Conservation (phyloP, 2,113 vertebrate species). For the Odobenus rosmarus region DNA sequence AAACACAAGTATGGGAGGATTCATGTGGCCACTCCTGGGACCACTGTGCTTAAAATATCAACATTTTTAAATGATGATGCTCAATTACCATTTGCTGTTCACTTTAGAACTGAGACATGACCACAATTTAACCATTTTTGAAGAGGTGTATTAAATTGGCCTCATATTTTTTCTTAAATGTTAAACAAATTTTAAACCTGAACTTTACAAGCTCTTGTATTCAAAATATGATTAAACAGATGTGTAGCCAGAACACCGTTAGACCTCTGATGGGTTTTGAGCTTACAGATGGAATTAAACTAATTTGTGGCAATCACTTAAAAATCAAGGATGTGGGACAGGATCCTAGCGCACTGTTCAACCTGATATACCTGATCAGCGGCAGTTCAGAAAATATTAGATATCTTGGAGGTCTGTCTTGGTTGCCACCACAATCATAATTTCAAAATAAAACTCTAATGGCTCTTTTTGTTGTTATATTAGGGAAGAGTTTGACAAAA, state of each 20-base stretch:
- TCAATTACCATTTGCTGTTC: not conserved
- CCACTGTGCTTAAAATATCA: not conserved
- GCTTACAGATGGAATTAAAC: slow-evolving; percentile 86
- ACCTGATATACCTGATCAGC: slow-evolving; percentile 78
- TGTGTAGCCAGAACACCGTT: slow-evolving; percentile 84
- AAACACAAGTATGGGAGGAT: not conserved
- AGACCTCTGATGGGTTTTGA: slow-evolving; percentile 87
- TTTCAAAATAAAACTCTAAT: slow-evolving; percentile 73
- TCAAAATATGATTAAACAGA: slow-evolving; percentile 86
- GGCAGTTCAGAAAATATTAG: slow-evolving; percentile 79
- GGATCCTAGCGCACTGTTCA: slow-evolving; percentile 76
- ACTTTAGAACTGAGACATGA: slow-evolving; percentile 18
- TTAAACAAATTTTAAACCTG: slow-evolving; percentile 83
- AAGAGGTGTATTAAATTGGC: slow-evolving; percentile 47
- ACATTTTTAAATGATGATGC: slow-evolving; percentile 34
- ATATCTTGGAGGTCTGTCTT: slow-evolving; percentile 67
- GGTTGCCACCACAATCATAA: slow-evolving; percentile 72
- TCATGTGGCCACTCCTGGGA: not conserved
- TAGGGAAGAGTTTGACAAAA: not conserved
- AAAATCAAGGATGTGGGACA: slow-evolving; percentile 82
- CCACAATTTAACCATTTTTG: slow-evolving; percentile 45
- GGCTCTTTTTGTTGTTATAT: slow-evolving; percentile 43
- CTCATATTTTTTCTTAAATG: slow-evolving; percentile 80
- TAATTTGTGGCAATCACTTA: slow-evolving; percentile 82
- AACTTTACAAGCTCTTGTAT: slow-evolving; percentile 85